phyloP scores from a whole-genome alignment of 2,888 invertebrate genomes.

The Thalpophila matura region DNA sequence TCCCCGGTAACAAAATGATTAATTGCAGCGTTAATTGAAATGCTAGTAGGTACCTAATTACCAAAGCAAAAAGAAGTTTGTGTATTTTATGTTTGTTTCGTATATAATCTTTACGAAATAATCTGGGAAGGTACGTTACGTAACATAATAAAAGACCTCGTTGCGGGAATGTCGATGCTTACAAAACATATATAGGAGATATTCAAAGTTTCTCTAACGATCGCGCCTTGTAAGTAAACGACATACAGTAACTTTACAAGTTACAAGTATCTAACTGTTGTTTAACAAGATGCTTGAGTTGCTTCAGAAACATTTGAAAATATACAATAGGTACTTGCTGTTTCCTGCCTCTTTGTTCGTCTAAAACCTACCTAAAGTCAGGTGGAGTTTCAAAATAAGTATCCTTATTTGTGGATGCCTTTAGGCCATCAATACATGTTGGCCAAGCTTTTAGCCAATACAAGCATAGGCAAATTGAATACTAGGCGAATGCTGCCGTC shows the following conservation, averaged over 20 bases:
- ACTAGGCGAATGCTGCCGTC: too few relatives aligned
- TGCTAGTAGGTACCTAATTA: too few relatives aligned
- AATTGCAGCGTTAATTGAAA: too few relatives aligned
- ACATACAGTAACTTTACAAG: slow-evolving; percentile 23
- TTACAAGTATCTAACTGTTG: slow-evolving; percentile 19
- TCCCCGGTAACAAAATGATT: too few relatives aligned
- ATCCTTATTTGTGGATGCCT: too few relatives aligned
- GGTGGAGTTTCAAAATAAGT: slow-evolving; percentile 1
- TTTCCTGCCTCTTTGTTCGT: not conserved
- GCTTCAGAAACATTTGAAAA: slow-evolving; percentile 4
- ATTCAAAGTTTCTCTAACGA: slow-evolving; percentile 39
- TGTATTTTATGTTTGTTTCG: too few relatives aligned
- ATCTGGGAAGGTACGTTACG: not conserved
- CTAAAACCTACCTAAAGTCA: not conserved
- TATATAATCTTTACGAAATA: too few relatives aligned
- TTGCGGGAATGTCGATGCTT: slow-evolving; percentile 1
- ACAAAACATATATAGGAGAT: slow-evolving; percentile 16
- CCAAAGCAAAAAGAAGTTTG: too few relatives aligned
- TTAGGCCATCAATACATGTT: too few relatives aligned
- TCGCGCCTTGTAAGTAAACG: slow-evolving; percentile 25
- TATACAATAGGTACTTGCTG: not conserved
- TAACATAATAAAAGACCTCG: not conserved
- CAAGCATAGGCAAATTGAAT: too few relatives aligned
- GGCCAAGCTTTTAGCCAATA: too few relatives aligned
- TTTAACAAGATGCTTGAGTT: slow-evolving; percentile 31